Evolutionary conservation across 2,113 vertebrate species (phyloP).

Genomic region (Martes martes): DNA sequence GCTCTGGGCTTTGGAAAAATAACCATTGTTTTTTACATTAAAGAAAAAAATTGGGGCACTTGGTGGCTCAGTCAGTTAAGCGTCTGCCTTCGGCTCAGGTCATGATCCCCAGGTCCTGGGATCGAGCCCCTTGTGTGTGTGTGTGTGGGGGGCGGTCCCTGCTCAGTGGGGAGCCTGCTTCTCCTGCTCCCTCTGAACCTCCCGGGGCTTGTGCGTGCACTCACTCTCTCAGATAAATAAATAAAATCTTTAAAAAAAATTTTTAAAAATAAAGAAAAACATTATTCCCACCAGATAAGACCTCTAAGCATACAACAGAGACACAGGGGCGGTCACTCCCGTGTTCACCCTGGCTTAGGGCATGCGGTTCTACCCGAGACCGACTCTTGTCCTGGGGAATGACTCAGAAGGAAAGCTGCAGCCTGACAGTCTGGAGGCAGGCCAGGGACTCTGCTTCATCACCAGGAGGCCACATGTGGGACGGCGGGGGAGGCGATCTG

Average conservation of each 20-base stretch:
- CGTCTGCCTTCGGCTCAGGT: neutral
- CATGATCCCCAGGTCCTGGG: neutral
- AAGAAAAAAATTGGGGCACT: neutral
- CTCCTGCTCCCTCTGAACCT: neutral
- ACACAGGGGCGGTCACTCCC: fast-evolving
- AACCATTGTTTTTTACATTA: neutral
- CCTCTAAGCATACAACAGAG: neutral
- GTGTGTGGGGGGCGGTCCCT: too few relatives aligned
- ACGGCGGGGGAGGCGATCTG: neutral
- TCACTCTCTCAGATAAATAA: neutral
- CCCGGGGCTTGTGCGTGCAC: neutral
- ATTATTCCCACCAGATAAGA: neutral
- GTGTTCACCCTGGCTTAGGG: neutral
- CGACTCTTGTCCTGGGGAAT: neutral
- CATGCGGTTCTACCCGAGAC: fast-evolving
- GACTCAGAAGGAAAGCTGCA: neutral
- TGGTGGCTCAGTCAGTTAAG: neutral
- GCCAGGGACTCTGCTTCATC: neutral
- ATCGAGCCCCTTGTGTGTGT: neutral
- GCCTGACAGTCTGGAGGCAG: neutral
- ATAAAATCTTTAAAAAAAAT: too few relatives aligned
- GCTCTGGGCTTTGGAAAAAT: neutral
- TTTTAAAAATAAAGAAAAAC: neutral
- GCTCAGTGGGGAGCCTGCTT: neutral
- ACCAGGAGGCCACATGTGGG: neutral